These are phyloP conservation scores for Uropsilus gracilis DNA, from an alignment of 2,113 vertebrate species.

Conservation along the genomic window DNA sequence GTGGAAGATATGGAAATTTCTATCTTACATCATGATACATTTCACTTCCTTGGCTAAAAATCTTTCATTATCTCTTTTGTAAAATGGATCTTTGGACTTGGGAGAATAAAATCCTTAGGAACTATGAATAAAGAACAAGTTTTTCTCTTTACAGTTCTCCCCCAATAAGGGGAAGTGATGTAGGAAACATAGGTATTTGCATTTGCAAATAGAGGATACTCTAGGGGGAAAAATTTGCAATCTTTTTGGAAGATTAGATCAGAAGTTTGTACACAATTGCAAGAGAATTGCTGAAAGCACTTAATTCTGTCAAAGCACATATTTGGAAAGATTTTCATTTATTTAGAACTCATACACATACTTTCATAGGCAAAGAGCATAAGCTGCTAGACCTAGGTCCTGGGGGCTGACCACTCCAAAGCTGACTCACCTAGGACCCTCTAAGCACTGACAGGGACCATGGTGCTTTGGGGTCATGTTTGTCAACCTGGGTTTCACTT, in stretches of 20 bases:
- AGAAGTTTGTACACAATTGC: neutral
- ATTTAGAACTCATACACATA: neutral
- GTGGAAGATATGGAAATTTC: constrained; percentile 76
- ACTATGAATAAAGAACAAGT: constrained; percentile 47
- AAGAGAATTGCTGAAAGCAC: neutral
- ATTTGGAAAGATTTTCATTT: neutral
- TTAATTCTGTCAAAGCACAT: constrained; percentile 18
- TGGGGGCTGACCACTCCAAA: neutral
- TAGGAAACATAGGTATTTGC: constrained; percentile 48
- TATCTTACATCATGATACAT: constrained; percentile 67
- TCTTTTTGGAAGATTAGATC: neutral
- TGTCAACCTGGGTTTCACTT: constrained; percentile 4
- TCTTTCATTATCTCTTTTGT: constrained; percentile 78
- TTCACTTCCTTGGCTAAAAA: constrained; percentile 72
- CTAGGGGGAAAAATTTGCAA: neutral
- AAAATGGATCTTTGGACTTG: constrained; percentile 56
- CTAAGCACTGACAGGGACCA: neutral
- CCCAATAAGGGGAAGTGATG: constrained; percentile 1
- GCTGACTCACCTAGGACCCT: neutral
- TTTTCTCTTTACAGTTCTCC: constrained; percentile 56
- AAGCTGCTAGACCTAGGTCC: neutral
- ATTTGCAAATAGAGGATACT: constrained; percentile 31
- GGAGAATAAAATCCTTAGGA: constrained; percentile 67
- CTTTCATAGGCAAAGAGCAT: neutral
- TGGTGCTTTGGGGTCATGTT: neutral